Evolutionary conservation across 2,888 invertebrate genomes (phyloP), one percentile per base, ranked within the genome.

Genomic region (Corythucha ciliata): DNA sequence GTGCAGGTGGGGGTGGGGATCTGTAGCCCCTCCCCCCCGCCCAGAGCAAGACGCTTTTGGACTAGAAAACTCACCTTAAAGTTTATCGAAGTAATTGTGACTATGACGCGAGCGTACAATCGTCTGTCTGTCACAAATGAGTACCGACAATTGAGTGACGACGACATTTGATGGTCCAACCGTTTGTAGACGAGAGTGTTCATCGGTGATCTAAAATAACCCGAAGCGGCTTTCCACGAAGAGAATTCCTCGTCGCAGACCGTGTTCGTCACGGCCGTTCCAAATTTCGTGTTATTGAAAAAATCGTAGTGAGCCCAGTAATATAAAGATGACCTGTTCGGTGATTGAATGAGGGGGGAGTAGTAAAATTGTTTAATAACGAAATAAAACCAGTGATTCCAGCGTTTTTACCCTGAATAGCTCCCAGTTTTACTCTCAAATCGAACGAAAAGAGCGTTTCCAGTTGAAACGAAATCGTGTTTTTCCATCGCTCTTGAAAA

Each of bases 261-360:
- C 0, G 86, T 88, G 18, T 80, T 82, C 0, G 78, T 76, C 0
- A 90, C 83, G 0, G 85, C 81, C 57, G 85, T 86, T 0, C 91
- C 91, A 58, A 84, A 82, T 46, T 83, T 80, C 0, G 87, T 89
- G 63, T 89, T 88, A 68, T 91, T 90, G 71, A 90, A 91, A 72
- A 90, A 91, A 65, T 91, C 90, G 64, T 90, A 91, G 66, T 90
- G 90, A 0, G 90, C 90, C 90, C 90, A 90, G 67, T 90, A 91
- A 69, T 91, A 90, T 12, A 92, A 73, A 0, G 90, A 90, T n/a
- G 89, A 89, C 0, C 80, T 80, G 66, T n/a, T 63, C 62, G 42
- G 24, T n/a, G 12, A 29, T 29, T 29, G 8, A 29, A 29, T 29
- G 8, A 29, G 12, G 12, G n/a, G n/a, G n/a, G n/a, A n/a, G n/a